phyloP scores from a whole-genome alignment of 2,113 vertebrate species.

The Probosciger aterrimus region DNA sequence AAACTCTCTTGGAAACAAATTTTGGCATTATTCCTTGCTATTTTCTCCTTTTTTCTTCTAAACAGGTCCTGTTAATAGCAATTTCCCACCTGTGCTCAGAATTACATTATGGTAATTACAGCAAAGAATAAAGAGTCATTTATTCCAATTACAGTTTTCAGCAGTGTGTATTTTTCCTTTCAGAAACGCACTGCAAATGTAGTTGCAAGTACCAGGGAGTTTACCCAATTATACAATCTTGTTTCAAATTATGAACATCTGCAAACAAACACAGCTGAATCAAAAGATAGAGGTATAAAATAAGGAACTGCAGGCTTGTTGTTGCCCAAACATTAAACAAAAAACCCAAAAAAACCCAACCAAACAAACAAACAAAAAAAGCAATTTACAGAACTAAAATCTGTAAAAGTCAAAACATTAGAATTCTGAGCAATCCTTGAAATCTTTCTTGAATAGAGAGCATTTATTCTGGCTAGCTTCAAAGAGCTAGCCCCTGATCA shows the following conservation, averaged over 20 bases:
- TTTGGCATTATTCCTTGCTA: not conserved
- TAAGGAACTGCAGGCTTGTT: not conserved
- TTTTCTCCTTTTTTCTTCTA: conserved; percentile 17
- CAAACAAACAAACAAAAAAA: not conserved
- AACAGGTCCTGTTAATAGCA: conserved; percentile 8
- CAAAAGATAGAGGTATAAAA: not conserved
- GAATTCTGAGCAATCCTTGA: not conserved
- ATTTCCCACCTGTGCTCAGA: not conserved
- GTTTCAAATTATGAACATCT: conserved; percentile 4
- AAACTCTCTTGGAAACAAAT: not conserved
- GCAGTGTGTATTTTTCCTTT: not conserved
- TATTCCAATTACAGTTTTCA: conserved; percentile 39
- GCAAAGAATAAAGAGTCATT: conserved; percentile 15
- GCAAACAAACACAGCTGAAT: not conserved
- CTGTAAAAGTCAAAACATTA: not conserved
- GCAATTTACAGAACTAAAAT: not conserved
- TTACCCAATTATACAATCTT: not conserved
- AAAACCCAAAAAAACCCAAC: not conserved
- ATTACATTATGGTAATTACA: conserved; percentile 30
- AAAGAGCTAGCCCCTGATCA: not conserved
- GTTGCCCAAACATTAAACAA: not conserved
- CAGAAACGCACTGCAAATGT: not conserved
- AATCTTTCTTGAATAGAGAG: not conserved
- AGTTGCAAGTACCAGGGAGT: not conserved
- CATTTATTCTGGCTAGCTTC: not conserved